A percentile compares a stretch with the other conserved stretches of the same genome.
These are phyloP conservation scores for Triplophysa siluroides DNA, from an alignment of 2,113 vertebrate species.

Conservation along the genomic window DNA sequence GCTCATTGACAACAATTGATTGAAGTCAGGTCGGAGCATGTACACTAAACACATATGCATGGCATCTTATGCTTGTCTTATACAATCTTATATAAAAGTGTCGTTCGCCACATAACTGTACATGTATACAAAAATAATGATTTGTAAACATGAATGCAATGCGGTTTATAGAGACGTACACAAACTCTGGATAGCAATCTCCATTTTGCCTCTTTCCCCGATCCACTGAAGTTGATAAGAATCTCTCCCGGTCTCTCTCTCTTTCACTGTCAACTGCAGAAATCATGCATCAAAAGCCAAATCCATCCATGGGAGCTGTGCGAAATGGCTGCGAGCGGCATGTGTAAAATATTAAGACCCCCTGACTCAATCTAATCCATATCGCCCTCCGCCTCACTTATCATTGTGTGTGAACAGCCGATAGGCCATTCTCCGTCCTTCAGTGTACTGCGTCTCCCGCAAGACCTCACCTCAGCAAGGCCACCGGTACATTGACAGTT, in stretches of 20 bases:
- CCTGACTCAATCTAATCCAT: constrained; percentile 42
- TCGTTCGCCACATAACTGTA: neutral
- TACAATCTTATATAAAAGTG: too few species aligned
- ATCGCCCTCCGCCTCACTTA: constrained; percentile 2
- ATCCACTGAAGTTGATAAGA: neutral
- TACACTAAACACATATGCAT: too few species aligned
- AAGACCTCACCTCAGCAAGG: neutral
- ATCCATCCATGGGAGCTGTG: neutral
- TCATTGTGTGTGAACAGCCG: neutral
- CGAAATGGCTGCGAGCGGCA: neutral
- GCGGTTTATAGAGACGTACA: neutral
- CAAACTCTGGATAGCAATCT: neutral
- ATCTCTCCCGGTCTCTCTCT: constrained; percentile 5
- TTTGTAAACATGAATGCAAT: neutral
- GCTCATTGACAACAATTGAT: too few species aligned
- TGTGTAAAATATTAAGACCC: constrained; percentile 35
- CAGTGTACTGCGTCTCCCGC: neutral
- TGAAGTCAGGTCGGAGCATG: too few species aligned
- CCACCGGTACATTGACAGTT: neutral
- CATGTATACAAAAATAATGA: neutral
- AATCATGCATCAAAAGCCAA: neutral
- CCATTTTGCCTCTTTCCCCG: neutral
- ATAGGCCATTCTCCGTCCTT: neutral
- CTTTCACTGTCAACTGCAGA: neutral
- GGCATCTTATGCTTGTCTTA: too few species aligned